Evolutionary conservation across 1,140 invertebrate genomes (phyloP), one percentile per base, ranked within the genome.

Genomic region (Aphelinus certus): DNA sequence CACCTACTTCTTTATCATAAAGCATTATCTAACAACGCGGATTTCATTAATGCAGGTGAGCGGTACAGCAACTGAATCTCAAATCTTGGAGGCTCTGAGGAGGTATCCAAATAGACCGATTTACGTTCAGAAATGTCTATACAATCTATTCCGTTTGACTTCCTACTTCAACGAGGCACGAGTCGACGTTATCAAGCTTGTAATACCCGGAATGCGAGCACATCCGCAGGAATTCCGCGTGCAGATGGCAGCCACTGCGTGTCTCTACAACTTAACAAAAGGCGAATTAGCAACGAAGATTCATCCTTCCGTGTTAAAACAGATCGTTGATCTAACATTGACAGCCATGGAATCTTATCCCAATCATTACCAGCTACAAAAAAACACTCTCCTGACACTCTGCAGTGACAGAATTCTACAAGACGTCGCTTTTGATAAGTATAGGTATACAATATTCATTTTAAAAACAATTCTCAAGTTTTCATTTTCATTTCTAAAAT

Each of bases 201-300:
- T 95, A n/a, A 82, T 95, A 75, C 90, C 90, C 57, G 89, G 89
- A 47, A 94, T 95, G 94, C 90, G 90, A 81, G 85, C 87, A 45
- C 92, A 95, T 86, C 90, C 90, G 3, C 89, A 90, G 65, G 88
- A 91, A 69, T 90, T 93, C 73, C 90, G 90, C 46, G 92, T 95
- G 57, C 94, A 95, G 87, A 93, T 95, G 90, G 93, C 94, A 57
- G 93, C 92, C 6, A 95, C 94, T 49, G 94, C 94, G 46, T 95
- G 94, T 83, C 87, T 95, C 42, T 95, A 95, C 82, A 95, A 95
- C 86, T 88, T 95, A 42, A 94, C 93, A 1, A 92, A 92, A 81
- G 91, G 91, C 26, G 91, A 93, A 78, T 82, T 93, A 2, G 91
- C 92, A 1, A 86, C 87, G 42, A 90, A 91, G 81, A 91, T 95